Evolutionary conservation across 2,113 vertebrate species (phyloP), one percentile per base, ranked within the genome.

Genomic region (Shinisaurus crocodilurus): DNA sequence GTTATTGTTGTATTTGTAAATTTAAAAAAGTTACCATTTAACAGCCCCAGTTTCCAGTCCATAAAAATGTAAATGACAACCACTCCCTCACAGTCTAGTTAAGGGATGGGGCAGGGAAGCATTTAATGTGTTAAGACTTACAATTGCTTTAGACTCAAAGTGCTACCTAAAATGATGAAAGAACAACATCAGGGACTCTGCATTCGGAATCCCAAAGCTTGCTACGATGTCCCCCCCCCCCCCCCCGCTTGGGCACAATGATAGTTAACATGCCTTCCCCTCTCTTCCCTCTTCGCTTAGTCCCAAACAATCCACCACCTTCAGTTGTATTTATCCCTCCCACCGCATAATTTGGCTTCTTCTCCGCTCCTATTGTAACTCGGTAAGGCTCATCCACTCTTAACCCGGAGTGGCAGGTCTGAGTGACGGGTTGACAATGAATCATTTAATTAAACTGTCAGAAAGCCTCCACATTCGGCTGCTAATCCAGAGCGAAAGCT

Each of bases 361-460:
- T 93, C 90, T 92, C 86, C 0, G 1, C 93, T 94, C 90, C 40
- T 90, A 67, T 91, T 23, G 83, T 94, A 90, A 88, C 90, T 88
- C 72, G 43, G 74, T 89, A 88, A 57, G 90, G 92, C 92, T 91
- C 25, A 27, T 90, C 89, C 87, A 87, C 89, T 94, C 74, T 85
- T 90, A 85, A 89, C 80, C 91, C 90, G 91, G 72, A 92, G 1
- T 82, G 94, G 93, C 82, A 69, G 74, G 43, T 50, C 88, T 95
- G 93, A 93, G 34, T 95, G 94, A 96, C 94, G 92, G 90, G 76
- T 95, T 75, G 92, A 95, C 95, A 74, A 48, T 82, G 82, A 72
- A 88, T 90, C 93, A 96, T 97, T 95, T 96, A 97, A 96, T 97
- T 96, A 97, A 97, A 96, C 92, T 96, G 93, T 97, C 95, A 96